Conservation (phyloP, 2,113 vertebrate genomes). For the Butastur rufipennis region DNA sequence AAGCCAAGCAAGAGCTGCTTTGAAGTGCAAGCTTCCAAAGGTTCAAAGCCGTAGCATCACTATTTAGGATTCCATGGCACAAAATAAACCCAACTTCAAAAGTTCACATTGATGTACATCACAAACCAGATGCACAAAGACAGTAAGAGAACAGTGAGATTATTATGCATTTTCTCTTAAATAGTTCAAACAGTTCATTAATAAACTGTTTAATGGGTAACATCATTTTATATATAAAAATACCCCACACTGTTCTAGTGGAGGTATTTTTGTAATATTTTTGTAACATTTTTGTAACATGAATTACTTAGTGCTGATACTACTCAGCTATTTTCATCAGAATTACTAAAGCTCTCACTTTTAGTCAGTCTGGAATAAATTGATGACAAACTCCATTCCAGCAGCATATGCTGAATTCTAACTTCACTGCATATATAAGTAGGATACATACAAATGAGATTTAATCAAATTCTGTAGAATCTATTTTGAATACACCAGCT, state of each 20-base stretch:
- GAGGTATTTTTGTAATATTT: background rate
- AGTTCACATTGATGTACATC: background rate
- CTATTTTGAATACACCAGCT: background rate
- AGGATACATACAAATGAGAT: background rate
- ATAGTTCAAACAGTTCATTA: background rate
- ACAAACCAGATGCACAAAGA: background rate
- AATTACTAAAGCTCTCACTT: background rate
- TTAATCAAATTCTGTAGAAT: background rate
- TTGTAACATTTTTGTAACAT: background rate
- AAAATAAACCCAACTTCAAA: constrained; percentile 94
- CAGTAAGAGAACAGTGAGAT: background rate
- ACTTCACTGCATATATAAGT: background rate
- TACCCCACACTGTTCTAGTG: background rate
- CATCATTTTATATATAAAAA: background rate
- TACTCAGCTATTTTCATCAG: background rate
- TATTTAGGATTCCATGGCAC: constrained; percentile 92
- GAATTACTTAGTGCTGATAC: background rate
- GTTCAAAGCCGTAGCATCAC: constrained; percentile 89
- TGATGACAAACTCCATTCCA: background rate
- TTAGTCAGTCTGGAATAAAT: background rate
- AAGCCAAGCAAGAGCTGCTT: constrained; percentile 95
- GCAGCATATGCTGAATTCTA: background rate
- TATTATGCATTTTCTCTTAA: background rate
- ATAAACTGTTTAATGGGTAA: background rate
- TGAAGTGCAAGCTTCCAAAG: constrained; percentile 98